A percentile compares a stretch with the other conserved stretches of the same genome.
phyloP scores from a whole-genome alignment of 2,888 invertebrate genomes.

The Philonicus albiceps region DNA sequence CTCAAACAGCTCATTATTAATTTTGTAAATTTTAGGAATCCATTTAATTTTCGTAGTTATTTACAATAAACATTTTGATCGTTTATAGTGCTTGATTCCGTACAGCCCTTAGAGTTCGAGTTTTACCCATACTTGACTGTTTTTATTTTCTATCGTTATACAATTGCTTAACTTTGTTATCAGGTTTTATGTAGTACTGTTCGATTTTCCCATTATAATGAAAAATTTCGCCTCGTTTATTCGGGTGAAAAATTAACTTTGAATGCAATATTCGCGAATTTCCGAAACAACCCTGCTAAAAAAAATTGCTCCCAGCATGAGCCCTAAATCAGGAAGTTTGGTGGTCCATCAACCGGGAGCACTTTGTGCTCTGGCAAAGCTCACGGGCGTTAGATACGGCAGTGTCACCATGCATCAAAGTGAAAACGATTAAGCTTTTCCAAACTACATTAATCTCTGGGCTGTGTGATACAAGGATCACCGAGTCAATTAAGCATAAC shows the following conservation, averaged over 20 bases:
- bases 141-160: too few relatives aligned
- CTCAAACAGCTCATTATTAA: too few relatives aligned
- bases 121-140: too few relatives aligned
- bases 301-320: background rate
- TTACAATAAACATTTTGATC: too few relatives aligned
- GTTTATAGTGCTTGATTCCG: too few relatives aligned
- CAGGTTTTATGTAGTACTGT: too few relatives aligned
- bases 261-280: background rate
- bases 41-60: too few relatives aligned
- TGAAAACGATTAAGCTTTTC: constrained; percentile 22
- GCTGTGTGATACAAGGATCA: constrained; percentile 36
- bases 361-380: background rate
- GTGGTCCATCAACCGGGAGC: background rate
- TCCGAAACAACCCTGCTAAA: background rate
- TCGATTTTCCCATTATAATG: background rate
- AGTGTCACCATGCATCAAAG: background rate
- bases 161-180: too few relatives aligned
- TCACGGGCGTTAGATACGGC: background rate
- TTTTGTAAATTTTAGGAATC: too few relatives aligned
- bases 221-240: background rate
- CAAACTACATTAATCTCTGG: constrained; percentile 35
- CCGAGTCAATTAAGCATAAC: constrained; percentile 46
- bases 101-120: too few relatives aligned
- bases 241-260: background rate
- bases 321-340: background rate